These are phyloP conservation scores for Falco concolor DNA, from an alignment of 2,797 vertebrate genomes.

Conservation along the genomic window DNA sequence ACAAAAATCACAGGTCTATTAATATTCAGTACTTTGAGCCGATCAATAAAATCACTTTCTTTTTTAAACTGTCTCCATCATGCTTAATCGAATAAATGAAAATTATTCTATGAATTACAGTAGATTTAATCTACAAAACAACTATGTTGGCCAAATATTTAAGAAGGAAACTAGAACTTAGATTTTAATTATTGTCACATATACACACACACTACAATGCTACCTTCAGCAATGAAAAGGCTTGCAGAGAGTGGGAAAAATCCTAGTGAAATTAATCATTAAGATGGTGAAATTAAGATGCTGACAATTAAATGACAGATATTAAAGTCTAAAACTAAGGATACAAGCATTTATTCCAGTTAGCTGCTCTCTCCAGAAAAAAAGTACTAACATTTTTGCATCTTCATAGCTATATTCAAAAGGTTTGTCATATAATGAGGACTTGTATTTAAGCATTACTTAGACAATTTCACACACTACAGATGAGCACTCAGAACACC, in stretches of 20 bases:
- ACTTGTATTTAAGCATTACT: neutral
- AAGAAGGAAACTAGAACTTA: neutral
- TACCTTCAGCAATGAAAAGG: neutral
- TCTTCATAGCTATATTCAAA: neutral
- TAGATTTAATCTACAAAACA: neutral
- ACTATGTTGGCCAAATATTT: neutral
- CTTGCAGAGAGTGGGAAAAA: neutral
- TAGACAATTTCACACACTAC: neutral
- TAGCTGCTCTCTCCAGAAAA: neutral
- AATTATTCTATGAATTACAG: neutral
- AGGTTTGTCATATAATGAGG: neutral
- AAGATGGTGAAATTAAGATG: neutral
- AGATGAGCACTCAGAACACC: neutral
- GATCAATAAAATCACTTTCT: neutral
- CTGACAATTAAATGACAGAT: neutral
- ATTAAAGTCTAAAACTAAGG: neutral
- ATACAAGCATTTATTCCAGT: neutral
- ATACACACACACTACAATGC: neutral
- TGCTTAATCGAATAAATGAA: neutral
- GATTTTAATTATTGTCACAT: neutral
- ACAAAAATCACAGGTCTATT: neutral
- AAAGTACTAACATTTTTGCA: neutral
- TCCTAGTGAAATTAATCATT: neutral
- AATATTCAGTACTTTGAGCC: neutral
- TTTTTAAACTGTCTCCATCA: neutral